phyloP scores from a whole-genome alignment of 1,140 invertebrate genomes.

The Brachionus rotundiformis region DNA sequence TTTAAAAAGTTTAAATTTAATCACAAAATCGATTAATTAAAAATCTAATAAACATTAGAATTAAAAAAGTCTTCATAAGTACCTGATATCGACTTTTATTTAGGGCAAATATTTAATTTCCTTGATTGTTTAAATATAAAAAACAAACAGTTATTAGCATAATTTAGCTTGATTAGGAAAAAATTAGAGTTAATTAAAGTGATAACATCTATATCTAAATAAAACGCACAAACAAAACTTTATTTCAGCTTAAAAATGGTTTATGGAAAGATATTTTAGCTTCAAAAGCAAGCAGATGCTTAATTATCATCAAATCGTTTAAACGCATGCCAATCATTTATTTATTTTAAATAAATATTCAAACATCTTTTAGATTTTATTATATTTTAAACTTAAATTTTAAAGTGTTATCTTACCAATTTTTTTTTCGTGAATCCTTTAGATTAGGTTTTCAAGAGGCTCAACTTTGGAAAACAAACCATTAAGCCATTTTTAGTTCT shows the following conservation, averaged over 20 bases:
- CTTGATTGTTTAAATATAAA: neutral
- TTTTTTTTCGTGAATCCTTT: neutral
- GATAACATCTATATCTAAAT: slow-evolving; percentile 12
- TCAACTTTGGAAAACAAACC: neutral
- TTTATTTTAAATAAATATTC: neutral
- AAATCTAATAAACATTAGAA: neutral
- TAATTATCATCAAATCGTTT: neutral
- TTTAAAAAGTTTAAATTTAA: neutral
- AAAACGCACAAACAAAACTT: neutral
- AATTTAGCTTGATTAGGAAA: neutral
- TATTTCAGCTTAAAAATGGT: neutral
- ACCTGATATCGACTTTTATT: neutral
- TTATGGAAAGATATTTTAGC: neutral
- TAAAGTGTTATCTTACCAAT: neutral
- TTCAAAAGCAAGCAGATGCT: neutral
- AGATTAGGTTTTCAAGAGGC: neutral
- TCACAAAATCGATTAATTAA: neutral
- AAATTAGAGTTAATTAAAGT: neutral
- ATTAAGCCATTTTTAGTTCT: neutral
- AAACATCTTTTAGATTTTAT: neutral
- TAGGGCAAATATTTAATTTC: neutral
- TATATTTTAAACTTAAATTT: neutral
- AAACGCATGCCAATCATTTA: neutral
- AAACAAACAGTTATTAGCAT: neutral
- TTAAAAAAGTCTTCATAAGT: neutral